Conservation (phyloP, 37 sponge, comb jelly and placozoan genomes). For the Cliona cf. orientalis region DNA sequence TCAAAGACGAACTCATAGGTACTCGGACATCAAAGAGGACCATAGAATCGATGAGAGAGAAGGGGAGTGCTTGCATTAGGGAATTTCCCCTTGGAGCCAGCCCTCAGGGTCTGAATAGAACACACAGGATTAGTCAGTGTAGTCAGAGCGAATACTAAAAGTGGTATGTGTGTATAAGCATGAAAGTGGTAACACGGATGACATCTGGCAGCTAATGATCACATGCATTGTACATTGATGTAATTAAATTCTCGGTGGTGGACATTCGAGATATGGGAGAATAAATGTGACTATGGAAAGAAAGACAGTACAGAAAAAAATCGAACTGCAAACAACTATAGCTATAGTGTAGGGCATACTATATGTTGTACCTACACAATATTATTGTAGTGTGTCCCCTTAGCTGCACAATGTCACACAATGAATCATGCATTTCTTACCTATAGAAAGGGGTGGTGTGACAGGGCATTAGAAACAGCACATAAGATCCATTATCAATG, state of each 20-base stretch:
- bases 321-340: too few relatives aligned
- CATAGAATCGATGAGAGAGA: conserved; percentile 63
- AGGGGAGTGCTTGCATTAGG: background rate
- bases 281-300: conserved; percentile 69
- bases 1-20: conserved; percentile 56
- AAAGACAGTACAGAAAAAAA: too few relatives aligned
- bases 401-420: background rate
- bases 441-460: conserved; percentile 87
- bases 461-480: conserved; percentile 90
- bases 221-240: background rate
- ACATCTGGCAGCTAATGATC: too few relatives aligned
- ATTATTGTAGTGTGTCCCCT: too few relatives aligned
- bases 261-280: conserved; percentile 59
- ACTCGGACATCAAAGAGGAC: conserved; percentile 67
- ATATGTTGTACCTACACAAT: too few relatives aligned
- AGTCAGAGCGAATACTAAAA: conserved; percentile 14
- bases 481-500: conserved; percentile 38
- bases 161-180: background rate
- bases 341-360: too few relatives aligned
- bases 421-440: conserved; percentile 22
- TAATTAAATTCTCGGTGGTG: conserved; percentile 53
- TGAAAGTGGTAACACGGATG: too few relatives aligned
- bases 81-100: conserved; percentile 11
- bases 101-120: conserved; percentile 43
- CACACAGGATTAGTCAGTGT: background rate